Evolutionary conservation across 2,888 invertebrate genomes (phyloP), one percentile per base, ranked within the genome.

Genomic region (Hydriomena furcata): DNA sequence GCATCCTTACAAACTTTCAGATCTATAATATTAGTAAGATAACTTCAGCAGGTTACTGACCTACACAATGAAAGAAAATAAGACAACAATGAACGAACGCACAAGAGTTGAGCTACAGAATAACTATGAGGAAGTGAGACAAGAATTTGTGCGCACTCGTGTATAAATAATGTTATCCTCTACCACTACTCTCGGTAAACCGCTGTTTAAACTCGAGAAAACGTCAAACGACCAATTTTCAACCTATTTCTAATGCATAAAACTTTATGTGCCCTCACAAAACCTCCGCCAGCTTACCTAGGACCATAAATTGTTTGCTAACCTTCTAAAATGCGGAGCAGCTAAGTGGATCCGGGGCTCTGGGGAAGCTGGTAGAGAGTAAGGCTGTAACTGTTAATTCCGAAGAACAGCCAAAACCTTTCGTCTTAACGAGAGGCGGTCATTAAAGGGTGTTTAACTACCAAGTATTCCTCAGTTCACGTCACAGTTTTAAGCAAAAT

Each of bases 391-490:
- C 84, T 81, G 82, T 83, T 84, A 84, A 84, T 84, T 82, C 75
- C 63, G 67, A 82, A 79, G 83, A 83, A 83, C 83, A 82, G 82
- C 75, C 80, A 66, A 84, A 84, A 83, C 83, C 84, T 84, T 79
- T 83, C 78, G 76, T 69, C 78, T 73, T 79, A 84, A 84, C 84
- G 84, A 84, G 82, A 74, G 65, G 47, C 60, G 71, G 80, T 81
- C 80, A 80, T 83, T 84, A 84, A 79, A 76, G 73, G 76, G 71
- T 79, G 80, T 72, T 82, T 81, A 83, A 84, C 73, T 55, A 59
- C 61, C 40, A 52, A 59, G 56, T 52, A 55, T 53, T 49, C 45
- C 25, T 32, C 56, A 47, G 31, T 49, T 40, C 36, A 42, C 57
- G 57, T 52, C 52, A 53, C 58, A 52, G 45, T 58, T 59, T 58